These are phyloP conservation scores for Watersipora subatra DNA, from an alignment of 1,140 invertebrate genomes.

Conservation along the genomic window DNA sequence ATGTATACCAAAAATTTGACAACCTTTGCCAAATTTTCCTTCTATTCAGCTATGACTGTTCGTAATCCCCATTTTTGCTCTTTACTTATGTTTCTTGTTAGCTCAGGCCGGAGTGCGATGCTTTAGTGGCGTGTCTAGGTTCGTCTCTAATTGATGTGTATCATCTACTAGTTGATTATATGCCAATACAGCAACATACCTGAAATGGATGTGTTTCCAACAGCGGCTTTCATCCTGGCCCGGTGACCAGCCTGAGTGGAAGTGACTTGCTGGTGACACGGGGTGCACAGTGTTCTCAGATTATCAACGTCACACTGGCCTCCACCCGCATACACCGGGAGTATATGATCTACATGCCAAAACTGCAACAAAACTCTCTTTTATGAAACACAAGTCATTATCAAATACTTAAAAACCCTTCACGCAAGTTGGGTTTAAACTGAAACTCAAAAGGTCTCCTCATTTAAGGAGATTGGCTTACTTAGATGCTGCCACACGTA, in stretches of 20 bases:
- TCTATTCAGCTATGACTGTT: too few relatives aligned
- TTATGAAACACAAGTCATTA: not conserved
- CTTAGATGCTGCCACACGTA: too few relatives aligned
- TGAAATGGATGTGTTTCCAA: not conserved
- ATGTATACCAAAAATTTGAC: too few relatives aligned
- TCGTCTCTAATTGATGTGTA: too few relatives aligned
- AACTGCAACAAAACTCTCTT: conserved; percentile 20
- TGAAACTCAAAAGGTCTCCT: not conserved
- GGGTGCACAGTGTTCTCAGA: conserved; percentile 28
- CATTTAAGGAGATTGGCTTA: too few relatives aligned
- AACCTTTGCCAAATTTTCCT: too few relatives aligned
- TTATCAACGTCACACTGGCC: conserved; percentile 38
- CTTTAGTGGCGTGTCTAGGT: too few relatives aligned
- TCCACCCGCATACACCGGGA: conserved; percentile 29
- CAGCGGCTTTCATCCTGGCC: conserved; percentile 4
- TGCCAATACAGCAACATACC: not conserved
- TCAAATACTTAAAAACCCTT: not conserved
- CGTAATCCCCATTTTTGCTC: too few relatives aligned
- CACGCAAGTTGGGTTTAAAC: not conserved
- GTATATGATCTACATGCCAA: conserved; percentile 36
- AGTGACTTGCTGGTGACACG: conserved; percentile 29
- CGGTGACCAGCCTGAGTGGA: conserved; percentile 20
- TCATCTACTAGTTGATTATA: too few relatives aligned
- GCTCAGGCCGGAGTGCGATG: too few relatives aligned
- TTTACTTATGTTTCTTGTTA: too few relatives aligned